These are phyloP conservation scores for Homarus americanus DNA, from an alignment of 1,140 invertebrate genomes.

Conservation along the genomic window DNA sequence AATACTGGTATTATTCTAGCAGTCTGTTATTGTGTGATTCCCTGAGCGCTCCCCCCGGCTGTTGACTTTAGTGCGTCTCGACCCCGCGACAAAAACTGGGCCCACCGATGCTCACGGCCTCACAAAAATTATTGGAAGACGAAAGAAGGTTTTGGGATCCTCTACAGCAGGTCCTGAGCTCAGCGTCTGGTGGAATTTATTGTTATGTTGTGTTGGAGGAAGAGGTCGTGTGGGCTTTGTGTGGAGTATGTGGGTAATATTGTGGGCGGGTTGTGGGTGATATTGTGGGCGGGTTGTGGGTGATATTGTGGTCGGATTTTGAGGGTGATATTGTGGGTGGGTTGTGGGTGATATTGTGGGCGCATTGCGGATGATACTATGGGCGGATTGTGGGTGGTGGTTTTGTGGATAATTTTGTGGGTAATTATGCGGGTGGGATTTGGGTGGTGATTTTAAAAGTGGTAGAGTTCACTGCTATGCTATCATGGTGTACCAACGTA, in stretches of 20 bases:
- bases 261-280: too few species aligned
- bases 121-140: not conserved
- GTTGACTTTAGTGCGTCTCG: conserved; percentile 4
- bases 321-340: too few species aligned
- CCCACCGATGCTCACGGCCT: not conserved
- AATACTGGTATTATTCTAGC: conserved; percentile 40
- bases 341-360: too few species aligned
- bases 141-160: conserved; percentile 5
- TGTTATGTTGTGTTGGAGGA: not conserved
- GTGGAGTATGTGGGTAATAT: too few species aligned
- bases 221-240: not conserved
- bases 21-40: conserved; percentile 33
- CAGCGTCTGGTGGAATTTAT: not conserved
- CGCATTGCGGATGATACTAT: too few species aligned
- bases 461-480: too few species aligned
- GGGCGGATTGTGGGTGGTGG: too few species aligned
- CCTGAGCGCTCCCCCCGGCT: conserved; percentile 13
- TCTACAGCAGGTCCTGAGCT: not conserved
- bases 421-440: not conserved
- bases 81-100: not conserved
- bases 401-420: not conserved
- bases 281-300: too few species aligned
- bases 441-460: too few species aligned
- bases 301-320: too few species aligned
- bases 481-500: too few species aligned